These are phyloP conservation scores for Charaxes varanes DNA, from an alignment of 1,140 invertebrate genomes.

Conservation along the genomic window DNA sequence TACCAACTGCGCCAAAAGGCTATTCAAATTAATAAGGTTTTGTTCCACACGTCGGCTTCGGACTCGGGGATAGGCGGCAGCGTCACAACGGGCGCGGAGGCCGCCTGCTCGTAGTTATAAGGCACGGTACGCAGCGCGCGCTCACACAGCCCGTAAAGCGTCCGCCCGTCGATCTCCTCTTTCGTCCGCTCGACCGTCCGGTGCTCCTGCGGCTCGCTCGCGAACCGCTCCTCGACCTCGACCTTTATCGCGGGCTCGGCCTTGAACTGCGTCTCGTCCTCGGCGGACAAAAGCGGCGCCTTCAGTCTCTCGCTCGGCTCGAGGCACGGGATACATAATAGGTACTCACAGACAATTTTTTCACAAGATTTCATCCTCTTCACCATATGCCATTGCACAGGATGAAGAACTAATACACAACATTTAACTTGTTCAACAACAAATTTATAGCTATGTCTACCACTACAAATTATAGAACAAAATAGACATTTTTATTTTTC, in stretches of 20 bases:
- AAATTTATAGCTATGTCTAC: no score
- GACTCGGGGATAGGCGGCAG: constrained; percentile 16
- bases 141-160: constrained; percentile 26
- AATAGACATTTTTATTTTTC: no score
- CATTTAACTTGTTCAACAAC: no score
- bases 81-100: constrained; percentile 34
- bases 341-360: constrained; percentile 58
- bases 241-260: constrained; percentile 11
- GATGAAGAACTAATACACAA: no score
- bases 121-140: constrained; percentile 23
- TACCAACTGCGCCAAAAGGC: no score
- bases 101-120: constrained; percentile 23
- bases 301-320: constrained; percentile 48
- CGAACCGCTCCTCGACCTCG: constrained; percentile 27
- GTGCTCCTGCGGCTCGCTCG: constrained; percentile 34
- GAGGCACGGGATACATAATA: constrained; percentile 19
- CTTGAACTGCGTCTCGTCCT: constrained; percentile 27
- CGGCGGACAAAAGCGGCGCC: constrained; percentile 28
- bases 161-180: constrained; percentile 33
- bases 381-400: constrained; percentile 82
- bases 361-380: constrained; percentile 54
- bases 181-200: constrained; percentile 56
- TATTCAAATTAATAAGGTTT: no score
- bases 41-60: no score
- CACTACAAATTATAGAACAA: no score